Evolutionary conservation across 2,888 invertebrate genomes (phyloP).

Genomic region (Nasonovia ribisnigri): DNA sequence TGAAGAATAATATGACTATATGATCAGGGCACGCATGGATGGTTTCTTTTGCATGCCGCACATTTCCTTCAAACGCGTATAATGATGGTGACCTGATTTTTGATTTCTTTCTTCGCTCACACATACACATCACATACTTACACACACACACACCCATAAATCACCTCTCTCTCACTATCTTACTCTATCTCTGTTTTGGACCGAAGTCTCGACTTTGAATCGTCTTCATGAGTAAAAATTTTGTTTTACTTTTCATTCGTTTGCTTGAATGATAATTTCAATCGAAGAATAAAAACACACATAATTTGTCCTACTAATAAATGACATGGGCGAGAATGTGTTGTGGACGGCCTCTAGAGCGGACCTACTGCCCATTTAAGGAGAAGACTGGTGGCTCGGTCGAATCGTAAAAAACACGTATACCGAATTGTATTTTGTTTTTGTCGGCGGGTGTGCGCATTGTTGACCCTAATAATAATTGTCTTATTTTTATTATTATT

Average conservation of each 20-base stretch:
- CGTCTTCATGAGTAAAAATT: not conserved
- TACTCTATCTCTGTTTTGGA: not conserved
- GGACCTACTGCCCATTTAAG: constrained; percentile 61
- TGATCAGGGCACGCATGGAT: constrained; percentile 47
- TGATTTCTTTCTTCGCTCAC: constrained; percentile 54
- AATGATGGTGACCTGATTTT: constrained; percentile 63
- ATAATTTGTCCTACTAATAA: constrained; percentile 50
- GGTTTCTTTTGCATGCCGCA: constrained; percentile 60
- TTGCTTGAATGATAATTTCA: constrained; percentile 16
- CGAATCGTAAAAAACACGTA: constrained; percentile 51
- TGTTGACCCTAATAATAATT: constrained; percentile 53
- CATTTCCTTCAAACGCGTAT: constrained; percentile 47
- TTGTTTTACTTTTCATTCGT: not conserved
- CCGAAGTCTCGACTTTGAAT: constrained; percentile 16
- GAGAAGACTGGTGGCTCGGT: constrained; percentile 58
- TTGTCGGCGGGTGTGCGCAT: constrained; percentile 27
- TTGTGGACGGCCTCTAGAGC: constrained; percentile 57
- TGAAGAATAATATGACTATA: constrained; percentile 35
- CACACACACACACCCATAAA: constrained; percentile 33
- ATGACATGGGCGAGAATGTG: constrained; percentile 63
- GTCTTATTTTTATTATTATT: constrained; percentile 52
- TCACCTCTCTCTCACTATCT: constrained; percentile 46
- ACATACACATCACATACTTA: not conserved
- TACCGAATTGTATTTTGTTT: constrained; percentile 56
- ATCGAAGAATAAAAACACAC: not conserved